Base-by-base conservation (phyloP, 2,888 invertebrate genomes). In the Argyra leucocephala region DNA sequence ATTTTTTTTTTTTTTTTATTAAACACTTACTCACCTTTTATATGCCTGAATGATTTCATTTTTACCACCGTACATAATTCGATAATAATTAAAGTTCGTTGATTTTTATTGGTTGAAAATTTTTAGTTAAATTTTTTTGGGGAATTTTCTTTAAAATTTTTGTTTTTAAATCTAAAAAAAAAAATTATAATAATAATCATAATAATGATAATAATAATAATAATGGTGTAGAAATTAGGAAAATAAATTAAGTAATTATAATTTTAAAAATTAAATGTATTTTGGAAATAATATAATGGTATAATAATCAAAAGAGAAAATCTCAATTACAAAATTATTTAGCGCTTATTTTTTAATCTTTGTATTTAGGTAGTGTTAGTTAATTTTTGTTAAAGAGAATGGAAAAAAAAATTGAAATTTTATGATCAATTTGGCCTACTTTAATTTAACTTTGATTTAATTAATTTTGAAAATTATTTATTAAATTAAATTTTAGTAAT, bases 21-120 rank as follows among this genome's bases (percentile, higher is more conserved):
- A 31, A n/a, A 31, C 12, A 31, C 31, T 31, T 31, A 31, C 31
- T 31, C 31, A 31, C 31, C 31, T 31, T 48, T 48, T 48, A 48
- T 18, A 18, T 18, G 48, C 48, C n/a, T 48, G 18, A 48, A 48
- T n/a, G 48, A 48, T 48, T 48, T n/a, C 48, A 48, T 48, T 48
- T 48, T 48, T 48, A 48, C 48, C 48, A 48, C 48, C 48, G 48
- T 48, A 12, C 15, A 48, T 48, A 48, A 48, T 48, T 48, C 5
- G n/a, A 48, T 48, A 48, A 48, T 48, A 48, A 48, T 48, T 48
- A 48, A 48, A 48, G 48, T 48, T 48, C 48, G 48, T 48, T 48
- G 48, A 48, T 48, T 48, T 48, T 48, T 48, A 48, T 48, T 48
- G 48, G 48, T 48, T 48, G 18, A 48, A 48, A 48, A 18, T 18